Evolutionary conservation across 2,888 invertebrate species (phyloP).

Genomic region (Arge pagana): DNA sequence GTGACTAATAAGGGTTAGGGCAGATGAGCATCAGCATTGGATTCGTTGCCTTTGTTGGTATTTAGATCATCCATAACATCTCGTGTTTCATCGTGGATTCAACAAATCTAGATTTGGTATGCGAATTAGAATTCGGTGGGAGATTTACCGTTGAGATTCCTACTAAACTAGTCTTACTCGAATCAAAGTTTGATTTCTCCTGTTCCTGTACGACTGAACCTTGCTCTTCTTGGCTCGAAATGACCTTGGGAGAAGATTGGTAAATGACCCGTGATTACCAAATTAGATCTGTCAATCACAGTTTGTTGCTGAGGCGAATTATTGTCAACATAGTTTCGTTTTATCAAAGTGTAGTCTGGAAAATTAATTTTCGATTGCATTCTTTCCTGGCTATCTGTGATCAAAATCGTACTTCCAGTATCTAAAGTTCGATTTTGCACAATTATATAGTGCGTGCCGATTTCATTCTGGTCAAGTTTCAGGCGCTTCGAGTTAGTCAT

Average conservation of each 20-base stretch:
- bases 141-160: no score
- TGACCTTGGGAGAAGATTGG: not conserved
- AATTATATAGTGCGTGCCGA: slow-evolving; percentile 10
- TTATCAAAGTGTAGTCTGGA: slow-evolving; percentile 7
- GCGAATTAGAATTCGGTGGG: not conserved
- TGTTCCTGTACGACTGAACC: not conserved
- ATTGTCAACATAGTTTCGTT: no score
- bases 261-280: not conserved
- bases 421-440: slow-evolving; percentile 14
- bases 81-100: not conserved
- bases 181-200: not conserved
- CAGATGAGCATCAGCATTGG: not conserved
- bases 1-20: no score
- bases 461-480: slow-evolving; percentile 10
- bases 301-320: slow-evolving; percentile 1
- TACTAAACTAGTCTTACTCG: not conserved
- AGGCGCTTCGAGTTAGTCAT: slow-evolving; percentile 18
- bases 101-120: not conserved
- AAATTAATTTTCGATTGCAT: slow-evolving; percentile 2
- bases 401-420: slow-evolving; percentile 2
- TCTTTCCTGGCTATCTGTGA: slow-evolving; percentile 3
- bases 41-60: not conserved
- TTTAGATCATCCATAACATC: not conserved
- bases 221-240: not conserved
- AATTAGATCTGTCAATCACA: slow-evolving; percentile 6